phyloP scores from a whole-genome alignment of 1,140 invertebrate species.

The Idris sp. region DNA sequence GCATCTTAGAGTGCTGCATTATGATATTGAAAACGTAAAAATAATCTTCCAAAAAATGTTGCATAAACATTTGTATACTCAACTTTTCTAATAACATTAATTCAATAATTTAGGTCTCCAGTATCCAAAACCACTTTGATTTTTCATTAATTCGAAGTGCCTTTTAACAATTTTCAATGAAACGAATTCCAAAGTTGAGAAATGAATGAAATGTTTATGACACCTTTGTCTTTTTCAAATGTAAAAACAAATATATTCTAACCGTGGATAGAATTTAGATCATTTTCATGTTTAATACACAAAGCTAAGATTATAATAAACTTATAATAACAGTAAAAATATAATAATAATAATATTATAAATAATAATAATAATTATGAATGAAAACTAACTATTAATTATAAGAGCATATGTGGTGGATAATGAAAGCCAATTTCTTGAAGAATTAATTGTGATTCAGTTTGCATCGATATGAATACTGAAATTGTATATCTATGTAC shows the following conservation, averaged over 20 bases:
- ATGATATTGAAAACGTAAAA: constrained; percentile 29
- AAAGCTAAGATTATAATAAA: constrained; percentile 31
- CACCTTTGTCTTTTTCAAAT: constrained; percentile 42
- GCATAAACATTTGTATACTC: constrained; percentile 45
- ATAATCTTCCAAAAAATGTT: constrained; percentile 16
- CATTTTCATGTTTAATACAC: constrained; percentile 49
- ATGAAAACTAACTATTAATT: constrained; percentile 41
- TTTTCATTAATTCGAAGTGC: constrained; percentile 54
- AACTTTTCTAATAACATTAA: constrained; percentile 31
- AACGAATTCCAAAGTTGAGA: constrained; percentile 53
- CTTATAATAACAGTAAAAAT: no score
- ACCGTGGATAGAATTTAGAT: constrained; percentile 31
- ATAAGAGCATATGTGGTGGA: constrained; percentile 34
- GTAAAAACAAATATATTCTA: constrained; percentile 35
- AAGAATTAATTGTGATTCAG: constrained; percentile 40
- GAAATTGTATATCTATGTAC: constrained; percentile 31
- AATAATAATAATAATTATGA: constrained; percentile 29
- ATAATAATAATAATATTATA: no score
- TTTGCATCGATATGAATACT: constrained; percentile 33
- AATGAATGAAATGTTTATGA: constrained; percentile 43
- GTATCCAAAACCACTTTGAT: constrained; percentile 38
- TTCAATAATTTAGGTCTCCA: neutral
- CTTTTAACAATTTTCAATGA: constrained; percentile 47
- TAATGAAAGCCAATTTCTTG: constrained; percentile 38
- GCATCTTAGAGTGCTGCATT: no score